Evolutionary conservation across 2,888 invertebrate genomes (phyloP).

Genomic region (Sinelater perroti): DNA sequence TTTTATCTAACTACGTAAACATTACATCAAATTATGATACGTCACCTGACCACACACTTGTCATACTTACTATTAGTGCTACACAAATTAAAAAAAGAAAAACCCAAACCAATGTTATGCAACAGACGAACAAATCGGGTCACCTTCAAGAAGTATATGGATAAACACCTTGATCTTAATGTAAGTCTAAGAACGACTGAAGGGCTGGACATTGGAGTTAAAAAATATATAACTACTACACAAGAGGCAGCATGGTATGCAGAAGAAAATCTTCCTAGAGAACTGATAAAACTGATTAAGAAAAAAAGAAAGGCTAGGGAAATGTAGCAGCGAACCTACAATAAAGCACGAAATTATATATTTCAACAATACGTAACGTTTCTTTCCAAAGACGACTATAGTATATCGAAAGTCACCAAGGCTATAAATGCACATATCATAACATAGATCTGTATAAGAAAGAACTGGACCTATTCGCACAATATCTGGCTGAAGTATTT

Average conservation of each 20-base stretch:
- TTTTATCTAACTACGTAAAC: slow-evolving; percentile 7
- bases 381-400: slow-evolving; percentile 1
- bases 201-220: slow-evolving; percentile 3
- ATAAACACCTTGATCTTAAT: slow-evolving; percentile 10
- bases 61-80: slow-evolving; percentile 15
- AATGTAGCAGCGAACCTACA: too few relatives aligned
- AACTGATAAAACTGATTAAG: slow-evolving; percentile 1
- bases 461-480: background rate
- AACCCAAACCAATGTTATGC: background rate
- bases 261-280: slow-evolving; percentile 4
- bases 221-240: slow-evolving; percentile 7
- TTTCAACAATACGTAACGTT: background rate
- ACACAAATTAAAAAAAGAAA: slow-evolving; percentile 11
- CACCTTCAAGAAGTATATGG: slow-evolving; percentile 7
- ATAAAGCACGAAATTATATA: background rate
- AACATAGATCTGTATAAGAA: background rate
- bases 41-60: slow-evolving; percentile 5
- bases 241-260: slow-evolving; percentile 4
- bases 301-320: too few relatives aligned
- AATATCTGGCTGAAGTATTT: background rate
- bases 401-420: slow-evolving; percentile 4
- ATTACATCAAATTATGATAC: background rate
- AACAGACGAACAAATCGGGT: slow-evolving; percentile 8
- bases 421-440: background rate
- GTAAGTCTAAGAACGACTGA: slow-evolving; percentile 15